Evolutionary conservation across 1,140 invertebrate genomes (phyloP).

Genomic region (Thaumatotibia leucotreta): DNA sequence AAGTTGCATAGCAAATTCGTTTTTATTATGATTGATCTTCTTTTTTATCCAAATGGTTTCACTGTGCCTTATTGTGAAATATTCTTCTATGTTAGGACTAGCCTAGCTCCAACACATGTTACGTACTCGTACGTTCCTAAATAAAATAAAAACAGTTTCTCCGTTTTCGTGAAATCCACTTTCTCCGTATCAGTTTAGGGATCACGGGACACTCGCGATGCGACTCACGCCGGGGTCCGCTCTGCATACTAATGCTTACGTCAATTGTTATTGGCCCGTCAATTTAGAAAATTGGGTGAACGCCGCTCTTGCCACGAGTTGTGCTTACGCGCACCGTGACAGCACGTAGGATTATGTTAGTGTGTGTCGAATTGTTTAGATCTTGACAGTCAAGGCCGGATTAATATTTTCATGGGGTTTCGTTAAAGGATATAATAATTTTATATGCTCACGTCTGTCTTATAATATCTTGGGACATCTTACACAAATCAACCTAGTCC

Average conservation of each 20-base stretch:
- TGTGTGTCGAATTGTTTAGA: not conserved
- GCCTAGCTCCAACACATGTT: too few relatives aligned
- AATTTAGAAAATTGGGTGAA: constrained; percentile 43
- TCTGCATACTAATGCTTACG: constrained; percentile 50
- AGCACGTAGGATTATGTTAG: not conserved
- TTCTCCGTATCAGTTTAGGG: constrained; percentile 53
- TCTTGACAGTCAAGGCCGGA: not conserved
- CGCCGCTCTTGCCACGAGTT: constrained; percentile 22
- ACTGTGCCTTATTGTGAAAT: too few relatives aligned
- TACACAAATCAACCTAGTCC: too few relatives aligned
- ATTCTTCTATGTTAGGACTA: too few relatives aligned
- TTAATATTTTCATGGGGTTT: too few relatives aligned
- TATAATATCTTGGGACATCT: too few relatives aligned
- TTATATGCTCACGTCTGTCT: too few relatives aligned
- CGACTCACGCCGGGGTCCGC: not conserved
- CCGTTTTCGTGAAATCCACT: constrained; percentile 58
- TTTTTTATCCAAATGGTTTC: too few relatives aligned
- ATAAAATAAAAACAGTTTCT: constrained; percentile 19
- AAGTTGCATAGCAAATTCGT: too few relatives aligned
- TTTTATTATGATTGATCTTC: too few relatives aligned
- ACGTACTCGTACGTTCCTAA: too few relatives aligned
- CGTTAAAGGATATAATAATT: too few relatives aligned
- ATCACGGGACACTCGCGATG: constrained; percentile 37
- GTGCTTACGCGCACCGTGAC: constrained; percentile 15
- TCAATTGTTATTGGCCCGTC: constrained; percentile 27